phyloP scores from a whole-genome alignment of 2,113 vertebrate species.

The Peromyscus californicus region DNA sequence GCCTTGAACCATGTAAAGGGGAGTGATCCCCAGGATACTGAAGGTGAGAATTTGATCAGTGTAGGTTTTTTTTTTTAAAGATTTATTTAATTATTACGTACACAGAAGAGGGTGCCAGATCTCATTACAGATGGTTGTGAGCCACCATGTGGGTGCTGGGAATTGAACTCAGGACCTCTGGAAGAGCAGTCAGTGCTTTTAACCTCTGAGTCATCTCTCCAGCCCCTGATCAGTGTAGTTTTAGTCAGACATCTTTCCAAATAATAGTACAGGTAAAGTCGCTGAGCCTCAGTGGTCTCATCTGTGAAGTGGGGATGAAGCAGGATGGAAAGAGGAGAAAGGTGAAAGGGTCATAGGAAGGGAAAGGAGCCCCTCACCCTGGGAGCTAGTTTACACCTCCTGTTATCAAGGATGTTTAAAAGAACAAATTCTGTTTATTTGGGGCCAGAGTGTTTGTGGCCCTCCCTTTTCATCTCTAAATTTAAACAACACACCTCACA shows the following conservation, averaged over 20 bases:
- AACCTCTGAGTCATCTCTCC: too few relatives aligned
- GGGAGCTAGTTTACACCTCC: background rate
- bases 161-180: too few relatives aligned
- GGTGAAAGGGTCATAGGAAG: background rate
- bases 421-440: background rate
- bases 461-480: background rate
- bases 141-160: too few relatives aligned
- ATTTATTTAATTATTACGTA: too few relatives aligned
- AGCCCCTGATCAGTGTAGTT: too few relatives aligned
- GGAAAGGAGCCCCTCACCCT: background rate
- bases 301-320: background rate
- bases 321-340: background rate
- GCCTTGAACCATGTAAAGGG: background rate
- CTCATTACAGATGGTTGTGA: too few relatives aligned
- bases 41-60: background rate
- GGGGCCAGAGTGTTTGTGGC: background rate
- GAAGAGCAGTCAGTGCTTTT: too few relatives aligned
- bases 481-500: background rate
- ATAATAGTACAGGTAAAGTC: background rate
- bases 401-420: background rate
- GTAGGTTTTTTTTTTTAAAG: too few relatives aligned
- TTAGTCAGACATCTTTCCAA: background rate
- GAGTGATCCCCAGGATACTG: background rate
- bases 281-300: background rate
- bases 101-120: too few relatives aligned